These are phyloP conservation scores for Stenodera caucasica DNA, from an alignment of 2,888 invertebrate species.

Conservation along the genomic window DNA sequence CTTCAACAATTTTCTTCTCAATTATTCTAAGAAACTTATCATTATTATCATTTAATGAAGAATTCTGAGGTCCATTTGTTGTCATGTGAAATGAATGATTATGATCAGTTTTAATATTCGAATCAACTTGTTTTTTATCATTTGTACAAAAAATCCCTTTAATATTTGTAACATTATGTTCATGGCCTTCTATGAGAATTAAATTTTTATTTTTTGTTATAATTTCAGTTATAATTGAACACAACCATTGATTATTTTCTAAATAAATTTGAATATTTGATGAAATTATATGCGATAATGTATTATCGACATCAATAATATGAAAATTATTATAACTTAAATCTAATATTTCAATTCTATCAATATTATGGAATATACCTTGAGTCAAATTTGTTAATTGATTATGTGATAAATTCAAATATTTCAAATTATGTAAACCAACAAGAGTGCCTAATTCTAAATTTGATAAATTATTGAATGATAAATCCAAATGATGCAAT, in stretches of 20 bases:
- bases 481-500: not conserved
- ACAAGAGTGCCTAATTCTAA: conserved; percentile 1
- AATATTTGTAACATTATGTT: not conserved
- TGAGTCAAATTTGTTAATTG: not conserved
- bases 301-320: not conserved
- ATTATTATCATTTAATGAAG: too few relatives aligned
- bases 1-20: too few relatives aligned
- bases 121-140: not conserved
- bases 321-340: conserved; percentile 8
- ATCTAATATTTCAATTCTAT: not conserved
- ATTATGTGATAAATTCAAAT: not conserved
- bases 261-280: not conserved
- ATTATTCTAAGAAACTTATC: too few relatives aligned
- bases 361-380: conserved; percentile 7
- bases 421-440: not conserved
- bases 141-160: not conserved
- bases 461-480: not conserved
- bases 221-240: not conserved
- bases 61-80: too few relatives aligned
- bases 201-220: not conserved
- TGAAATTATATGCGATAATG: not conserved
- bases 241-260: not conserved
- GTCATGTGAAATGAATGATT: too few relatives aligned
- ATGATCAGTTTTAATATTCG: too few relatives aligned
- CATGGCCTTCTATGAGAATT: not conserved